A percentile compares a stretch with the other conserved stretches of the same genome.
These are phyloP conservation scores for Eclectus roratus DNA, from an alignment of 2,113 vertebrate species.

Conservation along the genomic window DNA sequence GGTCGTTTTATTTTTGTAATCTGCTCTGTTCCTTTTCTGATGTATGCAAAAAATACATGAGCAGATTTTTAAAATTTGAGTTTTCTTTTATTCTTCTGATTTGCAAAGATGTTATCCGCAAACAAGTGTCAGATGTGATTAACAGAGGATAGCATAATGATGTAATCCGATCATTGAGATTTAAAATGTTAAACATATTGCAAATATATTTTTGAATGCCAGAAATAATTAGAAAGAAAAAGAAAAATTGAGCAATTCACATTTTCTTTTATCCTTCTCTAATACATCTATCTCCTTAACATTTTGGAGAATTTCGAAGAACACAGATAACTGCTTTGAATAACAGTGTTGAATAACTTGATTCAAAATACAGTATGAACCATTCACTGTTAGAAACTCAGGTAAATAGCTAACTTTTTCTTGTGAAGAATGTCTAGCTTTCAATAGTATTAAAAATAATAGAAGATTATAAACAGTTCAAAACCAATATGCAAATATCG, in stretches of 20 bases:
- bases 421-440: background rate
- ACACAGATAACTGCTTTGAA: background rate
- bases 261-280: background rate
- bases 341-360: background rate
- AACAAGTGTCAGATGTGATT: background rate
- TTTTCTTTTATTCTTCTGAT: background rate
- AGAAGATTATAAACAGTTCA: background rate
- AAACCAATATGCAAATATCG: background rate
- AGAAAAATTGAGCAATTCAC: background rate
- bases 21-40: background rate
- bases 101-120: background rate
- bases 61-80: background rate
- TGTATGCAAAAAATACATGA: accelerated
- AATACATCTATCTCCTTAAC: background rate
- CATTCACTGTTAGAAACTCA: background rate
- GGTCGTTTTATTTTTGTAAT: background rate
- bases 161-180: background rate
- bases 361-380: background rate
- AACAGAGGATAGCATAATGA: background rate
- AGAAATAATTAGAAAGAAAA: background rate
- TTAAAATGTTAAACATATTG: background rate
- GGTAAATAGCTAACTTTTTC: background rate
- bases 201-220: background rate
- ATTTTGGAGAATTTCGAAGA: background rate
- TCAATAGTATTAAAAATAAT: background rate